phyloP scores from a whole-genome alignment of 2,113 vertebrate species.

The Pampusana beccarii region DNA sequence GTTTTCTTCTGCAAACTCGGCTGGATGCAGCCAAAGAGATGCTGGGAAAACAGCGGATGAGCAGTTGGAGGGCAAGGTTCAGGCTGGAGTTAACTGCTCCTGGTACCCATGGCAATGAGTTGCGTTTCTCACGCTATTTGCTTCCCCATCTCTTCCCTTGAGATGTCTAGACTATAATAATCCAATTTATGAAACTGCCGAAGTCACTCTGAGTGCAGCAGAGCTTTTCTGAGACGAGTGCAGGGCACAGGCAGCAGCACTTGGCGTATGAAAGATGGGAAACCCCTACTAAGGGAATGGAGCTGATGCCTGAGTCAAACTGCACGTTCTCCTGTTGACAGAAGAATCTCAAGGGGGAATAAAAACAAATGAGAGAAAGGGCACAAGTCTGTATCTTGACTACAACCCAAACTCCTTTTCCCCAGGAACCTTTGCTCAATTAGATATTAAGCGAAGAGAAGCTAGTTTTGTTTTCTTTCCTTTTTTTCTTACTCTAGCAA shows the following conservation, averaged over 20 bases:
- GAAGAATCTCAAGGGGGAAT: background rate
- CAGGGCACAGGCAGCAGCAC: background rate
- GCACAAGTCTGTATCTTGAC: background rate
- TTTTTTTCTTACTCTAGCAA: background rate
- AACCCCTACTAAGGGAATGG: background rate
- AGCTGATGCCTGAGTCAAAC: background rate
- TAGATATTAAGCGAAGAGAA: background rate
- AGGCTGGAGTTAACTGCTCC: background rate
- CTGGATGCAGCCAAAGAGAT: background rate
- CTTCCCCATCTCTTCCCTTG: background rate
- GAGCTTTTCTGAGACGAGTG: background rate
- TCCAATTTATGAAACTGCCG: background rate
- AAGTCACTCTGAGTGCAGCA: background rate
- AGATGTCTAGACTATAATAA: background rate
- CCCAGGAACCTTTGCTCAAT: background rate
- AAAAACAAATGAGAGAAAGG: background rate
- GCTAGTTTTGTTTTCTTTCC: background rate
- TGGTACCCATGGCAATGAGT: background rate
- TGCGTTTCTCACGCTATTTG: background rate
- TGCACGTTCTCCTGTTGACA: background rate
- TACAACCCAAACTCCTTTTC: background rate
- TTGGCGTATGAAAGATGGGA: conserved; percentile 38
- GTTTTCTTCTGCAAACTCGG: background rate
- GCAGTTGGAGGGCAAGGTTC: background rate
- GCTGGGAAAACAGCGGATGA: background rate